Percentiles rank a stretch among this genome's conserved stretches.
These are phyloP conservation scores for Ifrita kowaldi DNA, from an alignment of 2,113 vertebrate genomes.

Conservation along the genomic window DNA sequence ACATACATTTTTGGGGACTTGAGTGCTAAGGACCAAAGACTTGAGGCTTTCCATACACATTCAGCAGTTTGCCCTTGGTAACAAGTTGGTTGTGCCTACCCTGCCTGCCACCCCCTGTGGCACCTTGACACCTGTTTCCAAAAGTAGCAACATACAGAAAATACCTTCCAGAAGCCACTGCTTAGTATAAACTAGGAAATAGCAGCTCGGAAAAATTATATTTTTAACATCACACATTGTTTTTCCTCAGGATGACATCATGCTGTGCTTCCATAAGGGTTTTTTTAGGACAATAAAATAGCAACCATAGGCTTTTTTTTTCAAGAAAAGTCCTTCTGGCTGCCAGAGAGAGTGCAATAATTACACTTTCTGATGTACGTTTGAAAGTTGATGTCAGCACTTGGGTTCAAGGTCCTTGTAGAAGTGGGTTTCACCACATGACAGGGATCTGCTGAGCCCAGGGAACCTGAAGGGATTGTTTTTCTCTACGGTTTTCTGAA, in stretches of 20 bases:
- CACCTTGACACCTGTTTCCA: fast-evolving
- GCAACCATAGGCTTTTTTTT: not conserved
- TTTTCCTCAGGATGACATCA: fast-evolving
- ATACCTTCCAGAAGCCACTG: not conserved
- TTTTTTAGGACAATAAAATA: not conserved
- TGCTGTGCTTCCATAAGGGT: not conserved
- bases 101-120: not conserved
- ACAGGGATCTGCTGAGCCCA: not conserved
- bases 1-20: fast-evolving
- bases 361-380: not conserved
- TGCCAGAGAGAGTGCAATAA: not conserved
- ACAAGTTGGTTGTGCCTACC: not conserved
- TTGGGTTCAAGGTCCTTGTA: not conserved
- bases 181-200: not conserved
- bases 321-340: not conserved
- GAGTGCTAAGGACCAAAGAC: not conserved
- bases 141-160: not conserved
- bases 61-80: not conserved
- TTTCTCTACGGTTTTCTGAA: not conserved
- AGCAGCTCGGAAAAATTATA: fast-evolving
- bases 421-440: not conserved
- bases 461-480: not conserved
- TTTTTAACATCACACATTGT: not conserved
- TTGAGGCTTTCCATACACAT: not conserved
- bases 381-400: not conserved